Conservation (phyloP, 2,797 vertebrate species). For the Esox lucius region DNA sequence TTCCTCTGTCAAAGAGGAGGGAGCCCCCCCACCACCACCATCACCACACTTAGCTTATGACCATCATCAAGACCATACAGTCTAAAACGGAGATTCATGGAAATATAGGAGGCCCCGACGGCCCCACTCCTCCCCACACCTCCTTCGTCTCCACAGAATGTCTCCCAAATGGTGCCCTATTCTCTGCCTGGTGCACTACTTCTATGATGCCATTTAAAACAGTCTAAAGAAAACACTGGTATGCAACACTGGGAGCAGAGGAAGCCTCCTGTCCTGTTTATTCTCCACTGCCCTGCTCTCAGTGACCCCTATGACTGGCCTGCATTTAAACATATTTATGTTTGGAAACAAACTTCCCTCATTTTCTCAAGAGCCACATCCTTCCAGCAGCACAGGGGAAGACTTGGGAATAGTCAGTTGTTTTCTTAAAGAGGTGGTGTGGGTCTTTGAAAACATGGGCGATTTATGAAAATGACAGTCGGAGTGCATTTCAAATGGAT, state of each 20-base stretch:
- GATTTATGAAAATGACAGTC: neutral
- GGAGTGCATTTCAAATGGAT: neutral
- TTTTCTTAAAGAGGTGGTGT: neutral
- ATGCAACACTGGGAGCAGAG: constrained; percentile 30
- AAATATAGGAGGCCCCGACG: no score
- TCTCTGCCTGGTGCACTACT: neutral
- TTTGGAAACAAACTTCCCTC: constrained; percentile 50
- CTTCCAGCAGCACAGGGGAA: constrained; percentile 8
- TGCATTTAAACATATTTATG: constrained; percentile 49
- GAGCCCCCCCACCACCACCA: constrained; percentile 8
- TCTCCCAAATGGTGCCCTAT: neutral
- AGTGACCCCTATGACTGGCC: constrained; percentile 37
- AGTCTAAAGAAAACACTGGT: constrained; percentile 6
- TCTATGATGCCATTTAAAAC: neutral
- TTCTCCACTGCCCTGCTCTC: constrained; percentile 49
- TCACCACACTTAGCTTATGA: no score
- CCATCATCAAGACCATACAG: neutral
- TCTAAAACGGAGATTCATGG: no score
- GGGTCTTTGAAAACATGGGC: neutral
- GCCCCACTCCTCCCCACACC: neutral
- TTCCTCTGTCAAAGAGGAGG: constrained; percentile 16
- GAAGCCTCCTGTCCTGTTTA: constrained; percentile 54
- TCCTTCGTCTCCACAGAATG: neutral
- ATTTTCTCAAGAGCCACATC: constrained; percentile 24
- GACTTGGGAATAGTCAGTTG: neutral